These are phyloP conservation scores for Ips nitidus DNA, from an alignment of 1,140 invertebrate genomes.

Conservation along the genomic window DNA sequence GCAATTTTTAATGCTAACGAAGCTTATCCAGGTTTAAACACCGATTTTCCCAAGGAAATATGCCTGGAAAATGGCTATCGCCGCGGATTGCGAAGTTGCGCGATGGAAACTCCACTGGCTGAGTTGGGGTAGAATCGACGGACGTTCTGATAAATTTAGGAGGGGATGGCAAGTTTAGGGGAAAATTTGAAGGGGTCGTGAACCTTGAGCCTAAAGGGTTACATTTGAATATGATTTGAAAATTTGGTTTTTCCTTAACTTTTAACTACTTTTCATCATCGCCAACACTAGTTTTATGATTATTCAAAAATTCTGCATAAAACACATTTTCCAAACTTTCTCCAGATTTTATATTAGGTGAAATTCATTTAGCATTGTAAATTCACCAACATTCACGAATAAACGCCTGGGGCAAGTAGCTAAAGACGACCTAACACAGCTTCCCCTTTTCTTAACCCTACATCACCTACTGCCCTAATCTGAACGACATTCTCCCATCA, in stretches of 20 bases:
- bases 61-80: constrained; percentile 30
- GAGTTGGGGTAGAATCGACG: constrained; percentile 16
- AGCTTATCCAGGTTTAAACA: background rate
- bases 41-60: constrained; percentile 25
- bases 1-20: background rate
- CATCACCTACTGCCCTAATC: constrained; percentile 16
- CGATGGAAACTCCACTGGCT: constrained; percentile 18
- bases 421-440: too few species aligned
- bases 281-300: too few species aligned
- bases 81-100: constrained; percentile 28
- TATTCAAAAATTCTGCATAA: too few species aligned
- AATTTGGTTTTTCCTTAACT: constrained; percentile 10
- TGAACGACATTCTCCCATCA: constrained; percentile 1
- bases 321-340: too few species aligned
- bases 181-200: constrained; percentile 17
- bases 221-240: constrained; percentile 1
- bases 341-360: too few species aligned
- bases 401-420: too few species aligned
- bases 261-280: too few species aligned
- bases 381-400: too few species aligned
- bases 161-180: background rate
- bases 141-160: background rate
- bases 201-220: constrained; percentile 25
- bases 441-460: background rate
- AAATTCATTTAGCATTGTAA: too few species aligned